Base-by-base conservation (phyloP, 2,888 invertebrate species). In the Tridacna crocea region DNA sequence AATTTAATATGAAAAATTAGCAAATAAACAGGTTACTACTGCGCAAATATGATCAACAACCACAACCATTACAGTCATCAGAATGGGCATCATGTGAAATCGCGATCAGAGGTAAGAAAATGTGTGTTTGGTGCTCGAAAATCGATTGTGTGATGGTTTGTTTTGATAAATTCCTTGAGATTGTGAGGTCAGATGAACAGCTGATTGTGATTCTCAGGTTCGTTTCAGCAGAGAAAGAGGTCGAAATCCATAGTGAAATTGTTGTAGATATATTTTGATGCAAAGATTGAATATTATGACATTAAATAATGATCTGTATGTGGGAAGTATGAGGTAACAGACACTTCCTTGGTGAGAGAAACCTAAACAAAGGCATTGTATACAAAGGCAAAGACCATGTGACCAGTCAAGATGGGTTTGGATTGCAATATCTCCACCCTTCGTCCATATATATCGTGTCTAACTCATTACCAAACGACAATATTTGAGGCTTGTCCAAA, bases 61-160 rank as follows among this genome's bases (percentile, higher is more conserved):
- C 91, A 91, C 84, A 91, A 90, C 78, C 87, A 90, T 76, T 89
- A 89, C 84, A 88, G 88, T 77, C 91, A 92, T 74, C 88, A 90
- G 70, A 89, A 88, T 72, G 85, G 85, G 22, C 87, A 88, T 75
- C 89, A 90, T 73, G 83, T 83, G 24, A 89, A 90, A 87, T 87
- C 85, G 60, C 88, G 89, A 76, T 89, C 91, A 26, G 92, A 92
- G 92, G 92, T 92, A 87, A 72, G 90, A 84, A 76, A 47, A 11
- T 47, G 22, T 48, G 24, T 60, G 2, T 58, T n/a, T 48, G 60
- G 0, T 46, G 61, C 26, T 6, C 19, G 6, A n/a, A 36, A 63
- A 77, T 70, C 70, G 72, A 75, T 66, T 58, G 51, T 27, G 68
- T 58, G 46, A 26, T 51, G 36, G 82, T 78, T 82, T 79, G 82